phyloP scores from a whole-genome alignment of 2,888 invertebrate species.

The Eubasilissa splendida region DNA sequence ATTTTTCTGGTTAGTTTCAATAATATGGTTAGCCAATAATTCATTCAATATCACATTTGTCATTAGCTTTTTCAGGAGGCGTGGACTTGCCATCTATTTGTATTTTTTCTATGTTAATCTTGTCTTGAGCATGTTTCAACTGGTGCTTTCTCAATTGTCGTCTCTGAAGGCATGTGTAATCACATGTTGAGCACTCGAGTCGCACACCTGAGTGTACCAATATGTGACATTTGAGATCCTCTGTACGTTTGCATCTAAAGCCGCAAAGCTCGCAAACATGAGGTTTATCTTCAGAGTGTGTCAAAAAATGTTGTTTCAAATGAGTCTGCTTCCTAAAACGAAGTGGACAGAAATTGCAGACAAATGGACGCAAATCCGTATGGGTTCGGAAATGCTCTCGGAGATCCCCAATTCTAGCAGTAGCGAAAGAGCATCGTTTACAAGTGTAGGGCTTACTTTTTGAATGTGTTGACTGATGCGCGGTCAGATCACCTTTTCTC shows the following conservation, averaged over 20 bases:
- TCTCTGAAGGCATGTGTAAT: conserved; percentile 10
- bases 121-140: conserved; percentile 3
- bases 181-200: neutral
- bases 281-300: conserved; percentile 21
- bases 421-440: conserved; percentile 20
- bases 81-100: neutral
- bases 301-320: conserved; percentile 10
- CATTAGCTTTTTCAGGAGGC: too few species aligned
- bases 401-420: neutral
- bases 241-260: neutral
- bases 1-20: too few species aligned
- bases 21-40: too few species aligned
- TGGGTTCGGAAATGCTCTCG: conserved; percentile 23
- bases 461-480: conserved; percentile 27
- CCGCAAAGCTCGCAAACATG: conserved; percentile 7
- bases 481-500: neutral
- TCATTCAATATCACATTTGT: too few species aligned
- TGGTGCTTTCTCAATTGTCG: conserved; percentile 26
- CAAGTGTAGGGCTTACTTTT: conserved; percentile 24
- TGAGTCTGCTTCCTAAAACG: neutral
- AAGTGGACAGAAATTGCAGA: neutral
- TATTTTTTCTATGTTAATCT: neutral
- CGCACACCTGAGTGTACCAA: neutral
- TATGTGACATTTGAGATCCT: neutral
- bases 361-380: conserved; percentile 20